Evolutionary conservation across 92 coral and sea anemone species (phyloP), one percentile per base, ranked within the genome.

Genomic region (Muricea muricata): DNA sequence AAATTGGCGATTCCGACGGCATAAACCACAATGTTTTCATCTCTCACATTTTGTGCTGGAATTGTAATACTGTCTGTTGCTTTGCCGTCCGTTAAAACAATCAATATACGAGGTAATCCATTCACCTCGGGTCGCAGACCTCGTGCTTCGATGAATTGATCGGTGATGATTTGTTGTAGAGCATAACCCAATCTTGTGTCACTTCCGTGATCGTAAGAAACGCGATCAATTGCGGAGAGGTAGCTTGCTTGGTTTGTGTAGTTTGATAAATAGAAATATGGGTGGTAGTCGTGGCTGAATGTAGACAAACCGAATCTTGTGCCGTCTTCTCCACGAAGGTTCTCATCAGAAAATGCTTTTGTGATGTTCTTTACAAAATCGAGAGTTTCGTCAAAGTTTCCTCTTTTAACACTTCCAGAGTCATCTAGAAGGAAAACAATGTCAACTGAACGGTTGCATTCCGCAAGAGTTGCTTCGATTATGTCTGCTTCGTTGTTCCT

Each of bases 371-470:
- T 69, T 26, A 81, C 86, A 55, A 81, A 81, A 40, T 81, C 79
- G 24, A 81, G 86, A 20, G 63, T 65, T 48, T 91, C 88, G 12
- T 83, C 45, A 70, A 91, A 91, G 81, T 84, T 87, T 1, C 11
- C 52, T 25, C 23, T 30, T 11, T 55, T 18, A 8, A 91, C 89
- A 58, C 93, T 91, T 1, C 93, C 70, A 32, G 93, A 91, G 24
- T 87, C 90, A 29, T 91, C 93, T 15, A 91, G 87, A 23, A 91
- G 46, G 29, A 91, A 60, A 25, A 90, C 93, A 25, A 87, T 61
- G 50, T 91, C 93, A 20, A 91, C 46, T 31, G 93, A 85, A 26
- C 78, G 88, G 47, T 75, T 71, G 72, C 93, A 91, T 65, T 66
- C 31, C 42, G 24, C 12, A 41, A 81, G 32, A 20, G 79, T 72